Evolutionary conservation across 2,113 vertebrate genomes (phyloP).

Genomic region (human (Homo sapiens)): GRCh38 chr17:50913001-50913500

Average conservation of each 20-base stretch:
- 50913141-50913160: neutral
- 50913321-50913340: neutral
- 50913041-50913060: neutral
- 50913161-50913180: neutral
- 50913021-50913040: neutral
- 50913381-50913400: neutral
- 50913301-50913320: neutral
- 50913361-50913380: neutral
- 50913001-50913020: neutral
- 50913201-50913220: neutral
- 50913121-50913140: neutral
- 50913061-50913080: neutral
- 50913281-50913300: neutral
- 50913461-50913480: no score
- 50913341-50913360: neutral
- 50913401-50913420: neutral
- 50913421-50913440: neutral
- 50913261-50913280: neutral
- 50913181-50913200: neutral
- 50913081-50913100: rapidly evolving
- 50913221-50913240: neutral
- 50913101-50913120: neutral
- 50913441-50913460: neutral
- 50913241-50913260: neutral
- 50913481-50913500: no score